Evolutionary conservation across 1,140 invertebrate species (phyloP), one percentile per base, ranked within the genome.

Genomic region (Leptopilina boulardi): DNA sequence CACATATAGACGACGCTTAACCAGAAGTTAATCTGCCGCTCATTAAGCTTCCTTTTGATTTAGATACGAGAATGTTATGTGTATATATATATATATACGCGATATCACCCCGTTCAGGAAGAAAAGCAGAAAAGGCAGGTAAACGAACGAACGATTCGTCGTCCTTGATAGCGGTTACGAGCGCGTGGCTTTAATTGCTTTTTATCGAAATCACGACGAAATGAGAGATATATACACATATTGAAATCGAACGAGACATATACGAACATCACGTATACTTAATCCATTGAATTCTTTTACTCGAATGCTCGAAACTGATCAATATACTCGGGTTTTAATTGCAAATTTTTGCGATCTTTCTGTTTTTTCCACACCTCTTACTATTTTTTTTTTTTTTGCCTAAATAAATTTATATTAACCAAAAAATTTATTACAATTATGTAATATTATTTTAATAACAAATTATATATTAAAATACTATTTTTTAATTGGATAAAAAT

Each of bases 171-270:
- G 70, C 66, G 74, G 56, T 76, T 79, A 47, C 59, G 59, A 54
- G 54, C 77, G 80, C 78, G 82, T 82, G 77, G 73, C 77, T 81
- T 82, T 82, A 83, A 82, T 83, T 83, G 79, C 73, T 79, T 83
- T 82, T 83, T 83, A 83, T 83, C 79, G 77, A 81, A 81, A 82
- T 83, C 81, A 77, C 76, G 77, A 72, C 73, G 59, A 66, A 34
- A 78, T 51, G 77, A 75, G n/a, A n/a, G n/a, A n/a, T n/a, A n/a
- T n/a, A 51, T 47, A 59, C 21, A 8, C 34, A n/a, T n/a, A 66
- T 70, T 66, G 59, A 66, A 23, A 66, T 66, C 59, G 59, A 66
- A 66, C 59, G 26, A 34, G 59, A 66, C 59, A n/a, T n/a, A 34
- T 66, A 30, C 59, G 23, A 66, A 23, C 23, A 10, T 23, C 59